Percentiles rank a stretch among this genome's conserved stretches.
Conservation (phyloP, 2,797 vertebrate genomes). For the Acanthurus leucopareius region DNA sequence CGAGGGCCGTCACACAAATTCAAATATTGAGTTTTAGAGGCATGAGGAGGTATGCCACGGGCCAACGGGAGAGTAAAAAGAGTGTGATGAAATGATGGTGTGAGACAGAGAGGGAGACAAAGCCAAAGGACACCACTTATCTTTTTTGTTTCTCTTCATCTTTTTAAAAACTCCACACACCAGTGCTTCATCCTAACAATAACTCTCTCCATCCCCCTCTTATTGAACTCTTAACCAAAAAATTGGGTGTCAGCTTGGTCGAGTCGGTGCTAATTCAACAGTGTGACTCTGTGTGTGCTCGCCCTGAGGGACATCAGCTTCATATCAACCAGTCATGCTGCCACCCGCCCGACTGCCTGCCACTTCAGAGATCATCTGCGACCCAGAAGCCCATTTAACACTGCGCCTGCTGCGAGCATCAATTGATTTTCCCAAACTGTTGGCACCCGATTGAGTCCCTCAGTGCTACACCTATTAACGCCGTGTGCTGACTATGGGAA, state of each 20-base stretch:
- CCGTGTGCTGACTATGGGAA: slow-evolving; percentile 31
- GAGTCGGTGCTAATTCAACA: slow-evolving; percentile 48
- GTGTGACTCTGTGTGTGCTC: slow-evolving; percentile 21
- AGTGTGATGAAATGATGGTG: slow-evolving; percentile 37
- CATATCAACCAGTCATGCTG: slow-evolving; percentile 44
- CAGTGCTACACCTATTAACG: slow-evolving; percentile 57
- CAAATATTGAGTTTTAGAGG: slow-evolving; percentile 74
- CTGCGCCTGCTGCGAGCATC: slow-evolving; percentile 72
- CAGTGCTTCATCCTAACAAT: slow-evolving; percentile 25
- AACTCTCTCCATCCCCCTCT: slow-evolving; percentile 32
- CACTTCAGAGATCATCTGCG: slow-evolving; percentile 56
- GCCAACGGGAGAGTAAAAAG: slow-evolving; percentile 44
- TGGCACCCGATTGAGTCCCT: slow-evolving; percentile 61
- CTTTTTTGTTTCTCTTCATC: slow-evolving; percentile 9
- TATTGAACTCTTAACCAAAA: slow-evolving; percentile 34
- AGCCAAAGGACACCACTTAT: slow-evolving; percentile 32
- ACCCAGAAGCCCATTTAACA: slow-evolving; percentile 68
- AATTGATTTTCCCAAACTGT: slow-evolving; percentile 72
- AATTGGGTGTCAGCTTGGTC: slow-evolving; percentile 39
- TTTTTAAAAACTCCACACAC: slow-evolving; percentile 26
- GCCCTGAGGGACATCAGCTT: slow-evolving; percentile 46
- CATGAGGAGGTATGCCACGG: slow-evolving; percentile 53
- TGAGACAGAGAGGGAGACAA: slow-evolving; percentile 9
- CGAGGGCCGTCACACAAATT: slow-evolving; percentile 84
- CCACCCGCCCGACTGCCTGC: slow-evolving; percentile 9